A percentile compares a stretch with the other conserved stretches of the same genome.
Conservation (phyloP, 2,113 vertebrate species). For the Leptodactylus fuscus region DNA sequence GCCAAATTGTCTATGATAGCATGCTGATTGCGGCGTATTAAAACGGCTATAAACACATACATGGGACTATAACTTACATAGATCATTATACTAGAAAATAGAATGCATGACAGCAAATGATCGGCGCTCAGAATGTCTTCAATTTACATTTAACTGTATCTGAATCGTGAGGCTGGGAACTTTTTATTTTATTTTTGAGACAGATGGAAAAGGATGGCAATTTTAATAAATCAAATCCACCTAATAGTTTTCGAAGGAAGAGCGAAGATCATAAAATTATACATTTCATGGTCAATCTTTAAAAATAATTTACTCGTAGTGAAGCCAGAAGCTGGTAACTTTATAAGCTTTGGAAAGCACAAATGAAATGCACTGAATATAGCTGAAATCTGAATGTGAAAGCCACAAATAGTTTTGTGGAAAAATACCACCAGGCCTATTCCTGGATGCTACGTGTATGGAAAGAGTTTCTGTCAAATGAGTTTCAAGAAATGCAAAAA, state of each 20-base stretch:
- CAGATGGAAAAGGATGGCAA: constrained; percentile 19
- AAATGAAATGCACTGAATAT: not conserved
- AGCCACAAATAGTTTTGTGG: no score
- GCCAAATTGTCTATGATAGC: constrained; percentile 31
- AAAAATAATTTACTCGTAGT: constrained; percentile 5
- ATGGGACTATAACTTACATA: not conserved
- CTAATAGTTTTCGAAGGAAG: constrained; percentile 39
- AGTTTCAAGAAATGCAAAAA: no score
- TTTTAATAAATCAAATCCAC: constrained; percentile 32
- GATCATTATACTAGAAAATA: constrained; percentile 9
- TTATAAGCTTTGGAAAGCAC: not conserved
- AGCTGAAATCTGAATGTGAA: no score
- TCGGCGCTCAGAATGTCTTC: not conserved
- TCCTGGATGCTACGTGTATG: no score
- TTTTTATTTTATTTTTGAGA: constrained; percentile 16
- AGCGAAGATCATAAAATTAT: constrained; percentile 30
- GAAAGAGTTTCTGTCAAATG: no score
- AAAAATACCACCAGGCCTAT: no score
- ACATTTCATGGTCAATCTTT: constrained; percentile 40
- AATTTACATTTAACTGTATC: constrained; percentile 9
- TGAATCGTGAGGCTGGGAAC: not conserved
- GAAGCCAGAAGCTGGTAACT: not conserved
- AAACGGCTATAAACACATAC: not conserved
- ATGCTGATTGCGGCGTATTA: not conserved
- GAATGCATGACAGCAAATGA: not conserved